Base-by-base conservation (phyloP, 2,797 vertebrate genomes). In the Muscicapa comitata region DNA sequence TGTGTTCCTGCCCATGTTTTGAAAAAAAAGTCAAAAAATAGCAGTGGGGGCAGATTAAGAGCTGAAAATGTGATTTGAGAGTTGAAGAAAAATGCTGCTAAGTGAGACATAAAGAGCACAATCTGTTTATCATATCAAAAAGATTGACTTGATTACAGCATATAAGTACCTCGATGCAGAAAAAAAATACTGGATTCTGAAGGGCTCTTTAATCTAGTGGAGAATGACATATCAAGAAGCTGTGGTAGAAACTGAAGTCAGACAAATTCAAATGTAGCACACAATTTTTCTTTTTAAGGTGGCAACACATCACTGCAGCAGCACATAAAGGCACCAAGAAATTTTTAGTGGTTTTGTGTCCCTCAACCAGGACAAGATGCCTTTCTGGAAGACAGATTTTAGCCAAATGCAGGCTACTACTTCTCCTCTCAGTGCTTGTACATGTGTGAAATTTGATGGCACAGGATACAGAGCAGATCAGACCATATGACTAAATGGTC, bases 71-170 rank as follows among this genome's bases (percentile, higher is more conserved):
- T 81, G 76, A 86, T 90, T 58, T 83, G 70, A 93, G 88, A 86
- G 82, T 51, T 86, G 66, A 78, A 91, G 75, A 94, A 93, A 95
- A 94, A 93, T 86, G 59, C 24, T 86, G 50, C 85, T 84, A 90
- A 94, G 61, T 83, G 88, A 95, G 73, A 75, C 26, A 45, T 94
- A 74, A 92, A 94, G 80, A 94, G 71, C 90, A 95, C 70, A 75
- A 70, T 94, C 94, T 94, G 83, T 95, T 96, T 96, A 95, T 88
- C 33, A 0, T 55, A 92, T 96, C 80, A 84, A 86, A 95, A 94
- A 90, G 90, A 92, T 90, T 95, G 73, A 82, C 82, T 93, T 95
- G 95, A 97, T 93, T 95, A 81, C 74, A 81, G 83, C 51, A 21
- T 48, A 1, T 84, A 76, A 96, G 91, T 88, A 92, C 55, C 54